Percentiles rank a stretch among this genome's conserved stretches.
Evolutionary conservation across 2,113 vertebrate species (phyloP).

Genomic region (Larimichthys polyactis): DNA sequence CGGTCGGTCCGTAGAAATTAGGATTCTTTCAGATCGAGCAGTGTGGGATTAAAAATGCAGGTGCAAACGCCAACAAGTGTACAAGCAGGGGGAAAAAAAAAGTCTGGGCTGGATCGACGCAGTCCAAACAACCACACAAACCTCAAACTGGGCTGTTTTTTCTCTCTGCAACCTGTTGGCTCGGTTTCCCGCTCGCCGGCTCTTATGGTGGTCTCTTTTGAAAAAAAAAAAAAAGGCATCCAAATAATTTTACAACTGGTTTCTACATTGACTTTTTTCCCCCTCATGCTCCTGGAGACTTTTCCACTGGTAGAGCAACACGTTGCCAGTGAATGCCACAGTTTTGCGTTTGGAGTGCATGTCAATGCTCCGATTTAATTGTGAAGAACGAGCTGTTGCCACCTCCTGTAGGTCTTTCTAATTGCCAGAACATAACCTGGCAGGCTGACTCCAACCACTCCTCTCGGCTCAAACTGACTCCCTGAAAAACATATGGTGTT

Average conservation of each 20-base stretch:
- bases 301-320: constrained; percentile 42
- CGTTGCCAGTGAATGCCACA: constrained; percentile 31
- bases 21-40: constrained; percentile 45
- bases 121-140: constrained; percentile 67
- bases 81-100: constrained; percentile 27
- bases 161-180: constrained; percentile 48
- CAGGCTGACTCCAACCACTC: constrained; percentile 13
- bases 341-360: constrained; percentile 16
- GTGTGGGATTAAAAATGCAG: constrained; percentile 55
- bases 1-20: too few species aligned
- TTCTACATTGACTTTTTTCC: constrained; percentile 46
- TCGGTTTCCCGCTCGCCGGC: constrained; percentile 5
- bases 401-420: constrained; percentile 43
- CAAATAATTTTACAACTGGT: constrained; percentile 42
- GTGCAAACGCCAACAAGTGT: constrained; percentile 64
- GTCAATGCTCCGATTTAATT: constrained; percentile 48
- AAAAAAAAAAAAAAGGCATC: constrained; percentile 9
- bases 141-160: constrained; percentile 41
- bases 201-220: constrained; percentile 62
- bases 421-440: constrained; percentile 49
- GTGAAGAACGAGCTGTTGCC: constrained; percentile 32
- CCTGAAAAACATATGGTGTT: constrained; percentile 47
- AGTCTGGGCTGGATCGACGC: constrained; percentile 55
- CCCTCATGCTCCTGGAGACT: constrained; percentile 28
- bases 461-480: constrained; percentile 29